Conservation (phyloP, 2,888 invertebrate species). For the Apomyelois bistriatella region DNA sequence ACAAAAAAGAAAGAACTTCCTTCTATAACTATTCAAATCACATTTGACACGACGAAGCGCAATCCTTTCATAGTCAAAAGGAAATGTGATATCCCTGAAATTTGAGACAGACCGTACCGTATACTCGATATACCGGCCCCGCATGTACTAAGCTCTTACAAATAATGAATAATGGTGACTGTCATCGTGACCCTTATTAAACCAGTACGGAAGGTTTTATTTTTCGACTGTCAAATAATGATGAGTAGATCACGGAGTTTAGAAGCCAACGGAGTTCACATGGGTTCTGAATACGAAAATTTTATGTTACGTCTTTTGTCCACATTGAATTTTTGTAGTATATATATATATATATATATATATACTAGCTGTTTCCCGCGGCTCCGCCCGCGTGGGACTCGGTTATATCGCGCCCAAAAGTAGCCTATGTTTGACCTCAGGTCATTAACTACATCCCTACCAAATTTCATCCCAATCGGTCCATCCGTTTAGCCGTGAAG, state of each 20-base stretch:
- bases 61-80: conserved; percentile 30
- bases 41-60: conserved; percentile 1
- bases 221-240: conserved; percentile 9
- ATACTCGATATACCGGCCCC: conserved; percentile 40
- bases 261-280: not conserved
- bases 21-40: not conserved
- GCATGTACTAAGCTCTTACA: conserved; percentile 27
- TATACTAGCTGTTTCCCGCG: too few relatives aligned
- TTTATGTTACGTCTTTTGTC: too few relatives aligned
- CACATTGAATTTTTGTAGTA: too few relatives aligned
- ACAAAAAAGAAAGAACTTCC: not conserved
- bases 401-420: too few relatives aligned
- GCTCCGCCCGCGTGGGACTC: too few relatives aligned
- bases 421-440: too few relatives aligned
- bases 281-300: not conserved
- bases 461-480: too few relatives aligned
- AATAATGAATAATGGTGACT: conserved; percentile 1
- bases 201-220: conserved; percentile 3
- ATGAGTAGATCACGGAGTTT: not conserved
- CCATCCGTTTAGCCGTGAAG: too few relatives aligned
- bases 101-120: conserved; percentile 38
- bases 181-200: conserved; percentile 3
- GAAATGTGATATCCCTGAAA: conserved; percentile 49
- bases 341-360: not conserved
- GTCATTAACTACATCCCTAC: too few relatives aligned